A percentile compares a stretch with the other conserved stretches of the same genome.
phyloP scores from a whole-genome alignment of 2,797 vertebrate genomes.

The Centroberyx gerrardi region DNA sequence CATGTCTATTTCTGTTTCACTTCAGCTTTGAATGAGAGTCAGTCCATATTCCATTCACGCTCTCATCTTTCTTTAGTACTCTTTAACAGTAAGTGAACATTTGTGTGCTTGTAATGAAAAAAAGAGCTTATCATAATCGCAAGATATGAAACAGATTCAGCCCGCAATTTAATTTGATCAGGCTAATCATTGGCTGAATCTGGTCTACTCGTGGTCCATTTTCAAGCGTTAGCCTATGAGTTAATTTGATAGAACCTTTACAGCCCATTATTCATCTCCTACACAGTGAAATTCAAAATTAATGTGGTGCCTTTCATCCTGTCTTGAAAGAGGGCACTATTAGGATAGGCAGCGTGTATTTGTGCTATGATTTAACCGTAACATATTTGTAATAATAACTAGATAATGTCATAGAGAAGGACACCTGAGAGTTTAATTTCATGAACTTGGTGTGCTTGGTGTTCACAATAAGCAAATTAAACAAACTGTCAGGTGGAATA shows the following conservation, averaged over 20 bases:
- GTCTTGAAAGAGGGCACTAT: not conserved
- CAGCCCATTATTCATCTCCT: constrained; percentile 10
- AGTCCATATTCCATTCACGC: not conserved
- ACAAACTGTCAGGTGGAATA: not conserved
- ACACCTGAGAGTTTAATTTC: not conserved
- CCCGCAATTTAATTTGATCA: constrained; percentile 20
- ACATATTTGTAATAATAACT: not conserved
- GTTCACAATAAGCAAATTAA: not conserved
- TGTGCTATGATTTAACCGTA: not conserved
- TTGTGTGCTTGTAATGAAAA: constrained; percentile 8
- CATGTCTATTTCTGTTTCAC: not conserved
- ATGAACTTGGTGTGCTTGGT: not conserved
- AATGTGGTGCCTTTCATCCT: constrained; percentile 11
- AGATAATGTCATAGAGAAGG: not conserved
- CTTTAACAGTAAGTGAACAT: not conserved
- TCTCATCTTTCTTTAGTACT: constrained; percentile 1
- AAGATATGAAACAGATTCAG: constrained; percentile 3
- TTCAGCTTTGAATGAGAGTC: constrained; percentile 4
- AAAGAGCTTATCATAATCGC: not conserved
- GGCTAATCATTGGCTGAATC: constrained; percentile 16
- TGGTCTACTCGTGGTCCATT: constrained; percentile 14
- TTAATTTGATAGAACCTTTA: constrained; percentile 29
- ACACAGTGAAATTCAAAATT: not conserved
- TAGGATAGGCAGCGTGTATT: not conserved
- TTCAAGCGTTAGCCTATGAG: constrained; percentile 29